Percentiles rank a stretch among this genome's conserved stretches.
These are phyloP conservation scores for Oryzias melastigma DNA, from an alignment of 2,113 vertebrate genomes.

Conservation along the genomic window DNA sequence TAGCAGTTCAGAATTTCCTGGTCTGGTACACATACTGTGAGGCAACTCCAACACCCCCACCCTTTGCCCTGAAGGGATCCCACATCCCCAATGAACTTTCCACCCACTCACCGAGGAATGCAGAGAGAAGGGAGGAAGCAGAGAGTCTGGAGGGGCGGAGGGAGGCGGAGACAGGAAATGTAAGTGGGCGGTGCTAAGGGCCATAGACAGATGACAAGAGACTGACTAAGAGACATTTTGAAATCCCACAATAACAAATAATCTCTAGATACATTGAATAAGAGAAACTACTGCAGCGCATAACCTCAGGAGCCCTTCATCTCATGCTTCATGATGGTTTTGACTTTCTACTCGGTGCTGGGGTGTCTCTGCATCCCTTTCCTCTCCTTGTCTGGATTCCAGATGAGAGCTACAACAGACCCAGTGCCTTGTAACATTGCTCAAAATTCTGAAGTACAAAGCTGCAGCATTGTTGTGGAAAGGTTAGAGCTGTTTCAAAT, in stretches of 20 bases:
- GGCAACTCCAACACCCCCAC: conserved; percentile 22
- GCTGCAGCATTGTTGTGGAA: conserved; percentile 70
- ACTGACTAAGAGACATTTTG: conserved; percentile 8
- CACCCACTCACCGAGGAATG: conserved; percentile 78
- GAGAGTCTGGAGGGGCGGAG: conserved; percentile 45
- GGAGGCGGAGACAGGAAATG: conserved; percentile 31
- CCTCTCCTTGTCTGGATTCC: conserved; percentile 16
- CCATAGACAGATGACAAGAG: conserved; percentile 16
- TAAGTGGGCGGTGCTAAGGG: conserved; percentile 4
- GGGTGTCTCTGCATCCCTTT: conserved; percentile 1
- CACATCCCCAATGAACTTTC: conserved; percentile 76
- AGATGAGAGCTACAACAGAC: conserved; percentile 47
- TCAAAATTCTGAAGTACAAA: conserved; percentile 62
- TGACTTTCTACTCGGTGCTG: conserved; percentile 46
- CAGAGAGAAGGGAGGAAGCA: conserved; percentile 45
- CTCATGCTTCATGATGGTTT: no score
- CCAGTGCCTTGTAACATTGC: conserved; percentile 45
- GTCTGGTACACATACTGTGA: conserved; percentile 45
- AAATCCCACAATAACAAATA: conserved; percentile 14
- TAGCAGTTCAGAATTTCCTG: conserved; percentile 25
- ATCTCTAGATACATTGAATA: conserved; percentile 19
- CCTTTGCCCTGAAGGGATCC: conserved; percentile 66
- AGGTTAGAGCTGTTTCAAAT: conserved; percentile 71
- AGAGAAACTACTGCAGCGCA: not conserved
- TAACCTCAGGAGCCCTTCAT: no score